Conservation (phyloP, 2,113 vertebrate genomes). For the Thalassarche chlororhynchos region DNA sequence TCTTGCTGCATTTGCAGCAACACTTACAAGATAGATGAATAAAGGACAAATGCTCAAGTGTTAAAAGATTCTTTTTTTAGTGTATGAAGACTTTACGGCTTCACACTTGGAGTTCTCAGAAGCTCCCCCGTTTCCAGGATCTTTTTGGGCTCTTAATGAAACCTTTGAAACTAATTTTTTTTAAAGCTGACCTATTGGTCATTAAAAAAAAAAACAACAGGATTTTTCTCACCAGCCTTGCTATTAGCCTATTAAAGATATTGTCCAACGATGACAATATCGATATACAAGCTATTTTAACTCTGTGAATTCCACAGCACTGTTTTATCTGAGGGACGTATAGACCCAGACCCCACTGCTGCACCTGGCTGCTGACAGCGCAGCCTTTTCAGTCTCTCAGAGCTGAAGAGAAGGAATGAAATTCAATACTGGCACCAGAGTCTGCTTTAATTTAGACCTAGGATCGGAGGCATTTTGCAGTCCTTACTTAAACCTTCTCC, state of each 20-base stretch:
- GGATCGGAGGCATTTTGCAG: neutral
- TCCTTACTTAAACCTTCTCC: neutral
- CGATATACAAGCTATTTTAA: neutral
- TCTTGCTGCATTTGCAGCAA: neutral
- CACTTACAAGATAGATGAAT: neutral
- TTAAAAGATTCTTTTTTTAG: constrained; percentile 16
- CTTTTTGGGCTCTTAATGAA: neutral
- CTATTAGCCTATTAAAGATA: neutral
- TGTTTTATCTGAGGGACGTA: fast-evolving
- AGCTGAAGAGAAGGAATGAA: neutral
- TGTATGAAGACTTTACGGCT: constrained; percentile 17
- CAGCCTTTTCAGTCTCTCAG: neutral
- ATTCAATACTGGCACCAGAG: neutral
- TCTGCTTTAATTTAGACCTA: neutral
- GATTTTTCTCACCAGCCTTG: neutral
- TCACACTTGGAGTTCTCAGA: constrained; percentile 31
- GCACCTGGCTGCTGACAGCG: neutral
- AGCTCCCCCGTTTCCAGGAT: neutral
- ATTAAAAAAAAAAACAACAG: neutral
- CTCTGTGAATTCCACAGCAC: neutral
- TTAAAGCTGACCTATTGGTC: neutral
- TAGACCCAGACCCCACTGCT: neutral
- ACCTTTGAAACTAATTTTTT: neutral
- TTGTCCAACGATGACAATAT: neutral
- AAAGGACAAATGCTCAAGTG: constrained; percentile 32